These are phyloP conservation scores for Octodon degus DNA, from an alignment of 2,113 vertebrate species.

Conservation along the genomic window DNA sequence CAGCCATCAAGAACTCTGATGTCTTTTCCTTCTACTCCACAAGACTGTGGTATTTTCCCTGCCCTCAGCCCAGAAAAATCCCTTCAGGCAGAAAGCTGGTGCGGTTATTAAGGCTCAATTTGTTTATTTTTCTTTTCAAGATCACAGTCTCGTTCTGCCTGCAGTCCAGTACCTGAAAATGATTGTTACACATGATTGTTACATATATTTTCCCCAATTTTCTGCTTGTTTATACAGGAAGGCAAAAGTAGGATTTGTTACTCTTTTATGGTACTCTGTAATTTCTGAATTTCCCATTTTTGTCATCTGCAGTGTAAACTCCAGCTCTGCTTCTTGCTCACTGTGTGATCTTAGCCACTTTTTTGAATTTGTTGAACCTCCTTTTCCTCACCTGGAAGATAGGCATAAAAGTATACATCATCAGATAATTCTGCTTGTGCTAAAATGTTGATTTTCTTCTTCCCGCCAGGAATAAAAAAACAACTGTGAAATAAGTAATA, in stretches of 20 bases:
- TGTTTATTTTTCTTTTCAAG: constrained; percentile 22
- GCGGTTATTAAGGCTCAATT: neutral
- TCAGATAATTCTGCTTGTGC: neutral
- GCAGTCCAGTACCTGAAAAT: neutral
- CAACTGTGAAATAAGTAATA: neutral
- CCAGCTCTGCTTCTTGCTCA: neutral
- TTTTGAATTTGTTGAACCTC: neutral
- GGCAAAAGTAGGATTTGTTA: neutral
- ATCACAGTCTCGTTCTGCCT: neutral
- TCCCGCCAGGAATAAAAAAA: neutral
- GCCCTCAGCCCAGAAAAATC: neutral
- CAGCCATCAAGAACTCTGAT: neutral
- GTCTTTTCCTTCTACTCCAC: neutral
- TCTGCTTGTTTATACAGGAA: neutral
- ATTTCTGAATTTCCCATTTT: neutral
- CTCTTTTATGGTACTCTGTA: neutral
- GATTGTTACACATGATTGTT: neutral
- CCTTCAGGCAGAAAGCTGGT: neutral
- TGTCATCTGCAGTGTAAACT: neutral
- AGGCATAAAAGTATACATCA: neutral
- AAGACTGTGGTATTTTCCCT: neutral
- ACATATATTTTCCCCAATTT: neutral
- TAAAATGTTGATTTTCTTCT: neutral
- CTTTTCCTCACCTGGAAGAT: constrained; percentile 13
- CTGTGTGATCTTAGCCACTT: neutral